Evolutionary conservation across 1,140 invertebrate species (phyloP), one percentile per base, ranked within the genome.

Genomic region (Venturia canescens): DNA sequence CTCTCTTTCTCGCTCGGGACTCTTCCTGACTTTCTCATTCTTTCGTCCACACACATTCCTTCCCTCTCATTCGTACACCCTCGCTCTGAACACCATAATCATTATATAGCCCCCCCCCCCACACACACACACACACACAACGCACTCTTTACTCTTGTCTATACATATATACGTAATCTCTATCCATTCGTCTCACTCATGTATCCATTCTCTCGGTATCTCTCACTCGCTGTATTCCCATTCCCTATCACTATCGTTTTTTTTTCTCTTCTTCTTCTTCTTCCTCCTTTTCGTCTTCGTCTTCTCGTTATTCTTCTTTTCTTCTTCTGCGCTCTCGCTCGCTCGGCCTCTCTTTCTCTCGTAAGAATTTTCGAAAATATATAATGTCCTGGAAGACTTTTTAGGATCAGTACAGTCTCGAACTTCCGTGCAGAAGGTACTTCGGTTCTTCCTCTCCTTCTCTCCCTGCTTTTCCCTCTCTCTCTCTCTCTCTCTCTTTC

Each of bases 401-500:
- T 85, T 83, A 75, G 82, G 78, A 82, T 86, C 84, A 86, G 84
- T 86, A 81, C 74, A 78, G 78, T 78, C 82, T 74, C 75, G 75
- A 66, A 80, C 66, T 76, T 18, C 48, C 75, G 60, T 76, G 81
- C 75, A 82, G 34, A 50, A 72, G 80, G 69, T 74, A 69, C 53
- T 79, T 48, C 38, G 21, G 48, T 26, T 31, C 48, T 21, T 74
- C 31, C 48, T 53, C 66, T 74, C 29, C 9, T 70, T 69, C 31
- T 71, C 34, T 53, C 34, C 70, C 26, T 75, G 26, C 27, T 29
- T 74, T 27, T 77, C 74, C 72, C 26, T 63, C 67, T 79, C 79
- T 15, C 27, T 29, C 18, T 48, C 26, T 60, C 23, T 57, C 9
- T 71, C 60, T 53, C 26, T 31, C 60, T 21, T 50, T 13, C 48